phyloP scores from a whole-genome alignment of 2,797 vertebrate species.

The Knipowitschia caucasica region DNA sequence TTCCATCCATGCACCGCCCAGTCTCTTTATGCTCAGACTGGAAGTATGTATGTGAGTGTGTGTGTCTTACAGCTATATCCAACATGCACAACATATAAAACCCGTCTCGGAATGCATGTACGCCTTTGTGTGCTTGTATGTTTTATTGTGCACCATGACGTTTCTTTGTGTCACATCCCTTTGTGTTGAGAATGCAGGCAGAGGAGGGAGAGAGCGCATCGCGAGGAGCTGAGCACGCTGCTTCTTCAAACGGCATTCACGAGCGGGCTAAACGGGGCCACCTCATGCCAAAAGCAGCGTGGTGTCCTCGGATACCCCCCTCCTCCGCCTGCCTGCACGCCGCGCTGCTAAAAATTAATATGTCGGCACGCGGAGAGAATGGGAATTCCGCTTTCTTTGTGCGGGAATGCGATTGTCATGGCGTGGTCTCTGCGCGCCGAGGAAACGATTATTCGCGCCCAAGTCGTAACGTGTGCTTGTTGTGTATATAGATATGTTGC shows the following conservation, averaged over 20 bases:
- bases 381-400: conserved; percentile 39
- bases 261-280: conserved; percentile 15
- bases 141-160: conserved; percentile 13
- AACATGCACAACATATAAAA: not conserved
- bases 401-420: conserved; percentile 47
- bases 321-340: conserved; percentile 8
- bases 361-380: conserved; percentile 26
- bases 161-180: conserved; percentile 66
- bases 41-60: not conserved
- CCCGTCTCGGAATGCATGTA: not conserved
- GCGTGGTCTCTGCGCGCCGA: conserved; percentile 15
- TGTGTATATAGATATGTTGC: too few species aligned
- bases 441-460: conserved; percentile 1
- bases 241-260: conserved; percentile 34
- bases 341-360: conserved; percentile 38
- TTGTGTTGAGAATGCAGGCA: conserved; percentile 44
- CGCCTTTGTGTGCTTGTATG: not conserved
- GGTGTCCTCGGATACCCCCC: conserved; percentile 44
- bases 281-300: conserved; percentile 29
- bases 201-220: conserved; percentile 6
- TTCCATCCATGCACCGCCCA: not conserved
- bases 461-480: too few species aligned
- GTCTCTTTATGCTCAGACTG: conserved; percentile 3
- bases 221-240: conserved; percentile 30
- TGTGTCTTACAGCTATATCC: conserved; percentile 6